A percentile compares a stretch with the other conserved stretches of the same genome.
These are phyloP conservation scores for Ceratosolen solmsi DNA, from an alignment of 1,140 invertebrate genomes.

Conservation along the genomic window DNA sequence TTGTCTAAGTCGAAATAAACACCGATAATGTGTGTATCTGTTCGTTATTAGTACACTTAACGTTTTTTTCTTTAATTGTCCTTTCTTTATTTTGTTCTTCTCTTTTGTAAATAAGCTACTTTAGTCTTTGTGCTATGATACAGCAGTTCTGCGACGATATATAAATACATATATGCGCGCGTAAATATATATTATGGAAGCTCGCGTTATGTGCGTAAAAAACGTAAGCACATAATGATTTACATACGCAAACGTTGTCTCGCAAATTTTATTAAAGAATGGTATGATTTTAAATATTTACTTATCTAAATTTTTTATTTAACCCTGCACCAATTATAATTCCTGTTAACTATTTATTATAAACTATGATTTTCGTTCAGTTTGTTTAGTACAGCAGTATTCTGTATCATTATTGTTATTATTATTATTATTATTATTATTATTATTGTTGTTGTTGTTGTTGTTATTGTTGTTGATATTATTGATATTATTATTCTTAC, in stretches of 20 bases:
- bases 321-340: background rate
- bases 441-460: slow-evolving; percentile 34
- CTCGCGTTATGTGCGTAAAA: slow-evolving; percentile 10
- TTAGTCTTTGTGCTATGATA: slow-evolving; percentile 54
- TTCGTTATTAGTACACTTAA: slow-evolving; percentile 4
- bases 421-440: background rate
- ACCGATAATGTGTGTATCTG: background rate
- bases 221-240: slow-evolving; percentile 43
- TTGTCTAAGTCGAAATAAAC: slow-evolving; percentile 7
- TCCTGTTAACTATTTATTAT: no score
- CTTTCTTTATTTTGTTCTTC: slow-evolving; percentile 24
- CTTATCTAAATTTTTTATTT: slow-evolving; percentile 42
- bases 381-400: no score
- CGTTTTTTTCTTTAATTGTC: slow-evolving; percentile 29
- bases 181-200: slow-evolving; percentile 8
- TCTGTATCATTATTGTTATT: background rate
- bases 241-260: slow-evolving; percentile 54
- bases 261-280: slow-evolving; percentile 60
- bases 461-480: slow-evolving; percentile 2
- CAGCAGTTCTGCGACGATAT: slow-evolving; percentile 31
- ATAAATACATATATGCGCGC: background rate
- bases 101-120: slow-evolving; percentile 51
- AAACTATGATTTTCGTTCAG: no score
- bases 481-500: background rate
- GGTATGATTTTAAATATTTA: slow-evolving; percentile 61